Evolutionary conservation across 2,797 vertebrate genomes (phyloP).

Genomic region (Crypturellus tataupa): DNA sequence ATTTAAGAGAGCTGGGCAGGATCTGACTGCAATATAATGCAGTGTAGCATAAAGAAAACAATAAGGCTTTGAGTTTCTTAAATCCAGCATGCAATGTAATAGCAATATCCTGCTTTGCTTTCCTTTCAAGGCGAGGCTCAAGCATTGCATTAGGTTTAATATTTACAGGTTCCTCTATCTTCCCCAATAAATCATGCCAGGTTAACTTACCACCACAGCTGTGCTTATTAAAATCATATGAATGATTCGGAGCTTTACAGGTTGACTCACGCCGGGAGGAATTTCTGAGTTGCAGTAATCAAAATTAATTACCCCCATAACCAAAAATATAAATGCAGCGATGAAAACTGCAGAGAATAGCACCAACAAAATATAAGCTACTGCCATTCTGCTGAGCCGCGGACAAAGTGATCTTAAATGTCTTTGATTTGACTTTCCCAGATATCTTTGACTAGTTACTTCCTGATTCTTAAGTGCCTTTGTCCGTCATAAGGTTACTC

Average conservation of each 20-base stretch:
- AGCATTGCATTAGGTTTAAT: neutral
- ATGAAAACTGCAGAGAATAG: slow-evolving; percentile 58
- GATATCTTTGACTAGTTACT: neutral
- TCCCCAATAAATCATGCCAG: neutral
- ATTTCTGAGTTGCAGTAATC: slow-evolving; percentile 86
- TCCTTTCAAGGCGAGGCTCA: neutral
- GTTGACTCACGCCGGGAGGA: slow-evolving; percentile 82
- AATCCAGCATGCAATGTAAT: neutral
- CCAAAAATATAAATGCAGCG: slow-evolving; percentile 68
- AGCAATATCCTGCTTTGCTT: neutral
- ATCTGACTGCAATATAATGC: neutral
- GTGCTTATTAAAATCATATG: slow-evolving; percentile 79
- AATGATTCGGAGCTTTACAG: slow-evolving; percentile 79
- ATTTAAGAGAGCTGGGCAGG: neutral
- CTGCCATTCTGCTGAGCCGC: slow-evolving; percentile 58
- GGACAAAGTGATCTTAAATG: neutral
- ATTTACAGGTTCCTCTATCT: neutral
- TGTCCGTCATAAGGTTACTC: neutral
- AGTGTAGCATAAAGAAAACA: neutral
- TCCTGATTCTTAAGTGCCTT: slow-evolving; percentile 24
- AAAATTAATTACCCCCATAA: slow-evolving; percentile 85
- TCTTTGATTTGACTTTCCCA: slow-evolving; percentile 53
- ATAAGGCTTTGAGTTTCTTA: neutral
- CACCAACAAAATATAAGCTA: slow-evolving; percentile 77
- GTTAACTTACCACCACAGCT: slow-evolving; percentile 84